Evolutionary conservation across 2,888 invertebrate species (phyloP), one percentile per base, ranked within the genome.

Genomic region (Drosophila helvetica): DNA sequence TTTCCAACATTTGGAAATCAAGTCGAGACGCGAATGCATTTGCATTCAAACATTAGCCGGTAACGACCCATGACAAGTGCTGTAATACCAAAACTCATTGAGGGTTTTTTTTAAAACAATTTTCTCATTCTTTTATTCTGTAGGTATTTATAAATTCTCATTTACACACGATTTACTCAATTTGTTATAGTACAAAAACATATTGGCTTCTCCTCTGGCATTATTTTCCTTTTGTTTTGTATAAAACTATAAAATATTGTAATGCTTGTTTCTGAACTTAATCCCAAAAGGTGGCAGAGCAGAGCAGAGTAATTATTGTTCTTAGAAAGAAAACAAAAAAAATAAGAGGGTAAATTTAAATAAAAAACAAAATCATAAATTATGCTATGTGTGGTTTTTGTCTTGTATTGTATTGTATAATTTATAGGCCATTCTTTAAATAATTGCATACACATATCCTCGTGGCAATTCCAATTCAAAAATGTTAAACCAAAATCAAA

Each of bases 101-200:
- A 33, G 12, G 33, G 3, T 30, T 7, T 10, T 18, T 10, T 50
- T 43, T 52, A 75, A 64, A 65, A 71, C 68, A 74, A 64, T 74
- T 72, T 74, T 62, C 56, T 64, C 25, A 8, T 47, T 42, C 54
- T 63, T 79, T 68, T 76, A 71, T 73, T 76, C 12, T 33, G 45
- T 22, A 22, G 22, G 22, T 65, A 58, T 63, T 75, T 67, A 74
- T 75, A 77, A 79, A 85, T 74, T 74, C 66, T 66, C 63, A 65
- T 78, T 68, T 77, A 82, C 65, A 75, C 67, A 72, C 72, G 56
- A 57, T 75, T 70, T 78, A 50, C 51, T 47, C 46, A 45, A 48
- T 45, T 51, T 27, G 53, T 69, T 58, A 43, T 61, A 56, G 72
- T 62, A 71, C 55, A 71, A 71, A 71, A 63, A 71, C 64, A 15